These are phyloP conservation scores for Phainopepla nitens DNA, from an alignment of 2,113 vertebrate genomes.

Conservation along the genomic window DNA sequence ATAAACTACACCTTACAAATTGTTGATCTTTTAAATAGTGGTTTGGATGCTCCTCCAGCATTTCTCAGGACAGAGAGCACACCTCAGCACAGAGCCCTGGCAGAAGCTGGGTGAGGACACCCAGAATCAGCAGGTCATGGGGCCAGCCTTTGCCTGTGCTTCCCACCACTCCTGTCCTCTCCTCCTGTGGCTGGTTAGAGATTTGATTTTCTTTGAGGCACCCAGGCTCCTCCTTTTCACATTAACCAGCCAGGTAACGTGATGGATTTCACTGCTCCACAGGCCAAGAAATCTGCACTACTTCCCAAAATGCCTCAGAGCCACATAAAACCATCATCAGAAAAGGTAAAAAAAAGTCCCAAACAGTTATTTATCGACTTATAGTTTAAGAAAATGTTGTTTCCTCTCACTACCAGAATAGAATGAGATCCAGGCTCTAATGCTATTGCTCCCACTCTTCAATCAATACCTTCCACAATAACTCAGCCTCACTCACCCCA, in stretches of 20 bases:
- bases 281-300: background rate
- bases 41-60: background rate
- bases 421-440: background rate
- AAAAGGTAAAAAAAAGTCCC: background rate
- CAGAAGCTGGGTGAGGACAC: background rate
- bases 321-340: background rate
- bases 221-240: background rate
- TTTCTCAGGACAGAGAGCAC: accelerated
- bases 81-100: accelerated
- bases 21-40: background rate
- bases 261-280: background rate
- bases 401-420: background rate
- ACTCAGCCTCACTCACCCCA: background rate
- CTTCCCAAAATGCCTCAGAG: background rate
- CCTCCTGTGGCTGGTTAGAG: background rate
- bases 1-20: background rate
- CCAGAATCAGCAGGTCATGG: too few relatives aligned
- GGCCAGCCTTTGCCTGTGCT: background rate
- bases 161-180: background rate
- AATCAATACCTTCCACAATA: background rate
- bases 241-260: background rate
- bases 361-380: background rate
- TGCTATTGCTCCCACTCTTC: background rate
- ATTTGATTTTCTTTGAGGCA: background rate
- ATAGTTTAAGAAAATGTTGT: background rate